Evolutionary conservation across 1,140 invertebrate genomes (phyloP).

Genomic region (Platorchestia sp.): DNA sequence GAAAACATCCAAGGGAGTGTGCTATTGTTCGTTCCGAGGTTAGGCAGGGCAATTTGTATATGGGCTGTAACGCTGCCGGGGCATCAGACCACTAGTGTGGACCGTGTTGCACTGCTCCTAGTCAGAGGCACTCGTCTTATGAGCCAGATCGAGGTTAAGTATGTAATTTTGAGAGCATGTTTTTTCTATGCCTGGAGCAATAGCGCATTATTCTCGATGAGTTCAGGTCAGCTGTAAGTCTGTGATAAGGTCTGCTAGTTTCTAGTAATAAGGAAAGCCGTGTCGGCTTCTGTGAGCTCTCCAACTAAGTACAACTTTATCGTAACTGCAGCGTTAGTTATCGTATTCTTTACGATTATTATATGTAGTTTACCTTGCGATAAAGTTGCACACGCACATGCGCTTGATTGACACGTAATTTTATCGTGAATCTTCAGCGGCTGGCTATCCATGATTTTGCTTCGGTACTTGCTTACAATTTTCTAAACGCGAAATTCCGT

Average conservation of each 20-base stretch:
- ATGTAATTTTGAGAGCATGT: conserved; percentile 17
- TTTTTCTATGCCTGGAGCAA: not conserved
- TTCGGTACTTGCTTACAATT: not conserved
- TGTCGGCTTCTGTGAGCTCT: not conserved
- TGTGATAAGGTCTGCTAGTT: conserved; percentile 50
- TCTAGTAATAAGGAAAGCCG: conserved; percentile 42
- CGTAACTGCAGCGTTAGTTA: conserved; percentile 6
- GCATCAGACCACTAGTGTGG: no score
- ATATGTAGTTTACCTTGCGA: not conserved
- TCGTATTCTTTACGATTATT: not conserved
- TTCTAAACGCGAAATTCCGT: not conserved
- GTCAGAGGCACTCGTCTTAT: not conserved
- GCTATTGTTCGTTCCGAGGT: conserved; percentile 2
- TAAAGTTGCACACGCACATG: not conserved
- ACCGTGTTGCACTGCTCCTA: not conserved
- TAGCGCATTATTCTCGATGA: conserved; percentile 47
- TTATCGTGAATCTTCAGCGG: not conserved
- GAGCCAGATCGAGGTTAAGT: not conserved
- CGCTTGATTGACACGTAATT: not conserved
- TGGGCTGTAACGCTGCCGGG: not conserved
- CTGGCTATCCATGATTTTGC: not conserved
- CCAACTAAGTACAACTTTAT: conserved; percentile 10
- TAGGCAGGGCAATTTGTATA: not conserved
- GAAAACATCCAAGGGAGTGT: conserved; percentile 37
- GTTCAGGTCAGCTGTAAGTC: conserved; percentile 36